These are phyloP conservation scores for Chinchilla lanigera DNA, from an alignment of 2,113 vertebrate genomes.

Conservation along the genomic window DNA sequence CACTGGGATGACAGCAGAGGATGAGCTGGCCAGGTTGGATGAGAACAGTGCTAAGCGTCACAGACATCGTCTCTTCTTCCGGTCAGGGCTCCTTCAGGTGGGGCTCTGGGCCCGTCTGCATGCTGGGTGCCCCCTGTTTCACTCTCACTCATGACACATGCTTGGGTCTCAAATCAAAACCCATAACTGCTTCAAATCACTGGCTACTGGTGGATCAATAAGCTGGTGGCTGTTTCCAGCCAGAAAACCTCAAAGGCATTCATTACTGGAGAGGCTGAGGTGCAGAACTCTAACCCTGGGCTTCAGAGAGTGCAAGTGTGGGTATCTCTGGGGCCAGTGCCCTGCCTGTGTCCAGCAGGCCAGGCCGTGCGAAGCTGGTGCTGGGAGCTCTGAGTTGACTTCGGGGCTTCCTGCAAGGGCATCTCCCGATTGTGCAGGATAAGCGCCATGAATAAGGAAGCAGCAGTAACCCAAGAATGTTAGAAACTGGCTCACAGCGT, in stretches of 20 bases:
- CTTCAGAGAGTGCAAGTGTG: no score
- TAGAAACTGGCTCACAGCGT: conserved; percentile 21
- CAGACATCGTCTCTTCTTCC: not conserved
- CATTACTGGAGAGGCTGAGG: rapidly evolving
- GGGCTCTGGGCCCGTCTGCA: no score
- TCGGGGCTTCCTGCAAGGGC: not conserved
- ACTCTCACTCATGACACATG: not conserved
- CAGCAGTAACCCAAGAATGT: conserved; percentile 58
- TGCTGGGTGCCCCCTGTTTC: rapidly evolving
- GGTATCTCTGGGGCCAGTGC: rapidly evolving
- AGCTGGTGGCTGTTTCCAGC: not conserved
- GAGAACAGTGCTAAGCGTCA: rapidly evolving
- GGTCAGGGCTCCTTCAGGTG: no score
- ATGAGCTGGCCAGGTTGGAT: rapidly evolving
- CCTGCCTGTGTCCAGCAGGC: not conserved
- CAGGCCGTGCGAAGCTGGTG: not conserved
- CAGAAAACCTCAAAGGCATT: not conserved
- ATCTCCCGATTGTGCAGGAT: not conserved
- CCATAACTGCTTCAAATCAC: not conserved
- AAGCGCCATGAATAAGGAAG: conserved; percentile 79
- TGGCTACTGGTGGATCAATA: not conserved
- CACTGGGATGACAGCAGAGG: not conserved
- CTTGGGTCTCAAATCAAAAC: not conserved
- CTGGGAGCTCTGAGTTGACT: not conserved
- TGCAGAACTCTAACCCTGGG: not conserved